Conservation (phyloP, 1,140 invertebrate species). For the Cotesia typhae region DNA sequence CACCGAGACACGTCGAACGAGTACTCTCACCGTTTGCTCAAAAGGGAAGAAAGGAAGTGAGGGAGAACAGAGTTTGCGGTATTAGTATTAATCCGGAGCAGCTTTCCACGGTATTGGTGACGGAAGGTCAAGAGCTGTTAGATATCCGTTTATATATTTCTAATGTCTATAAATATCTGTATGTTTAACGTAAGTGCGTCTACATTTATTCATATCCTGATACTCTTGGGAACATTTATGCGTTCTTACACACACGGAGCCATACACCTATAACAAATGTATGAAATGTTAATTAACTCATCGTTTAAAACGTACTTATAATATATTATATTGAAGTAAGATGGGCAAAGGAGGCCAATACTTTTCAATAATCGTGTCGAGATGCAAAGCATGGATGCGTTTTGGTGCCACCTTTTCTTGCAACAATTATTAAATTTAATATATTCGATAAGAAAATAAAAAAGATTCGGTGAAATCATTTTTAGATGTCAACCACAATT, state of each 20-base stretch:
- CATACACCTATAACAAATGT: too few relatives aligned
- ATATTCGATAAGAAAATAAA: not conserved
- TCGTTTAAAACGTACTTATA: not conserved
- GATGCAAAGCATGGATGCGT: not conserved
- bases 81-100: slow-evolving; percentile 17
- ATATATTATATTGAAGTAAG: not conserved
- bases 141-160: slow-evolving; percentile 5
- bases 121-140: slow-evolving; percentile 19
- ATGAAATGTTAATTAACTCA: too few relatives aligned
- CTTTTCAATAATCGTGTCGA: slow-evolving; percentile 6
- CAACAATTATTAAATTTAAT: not conserved
- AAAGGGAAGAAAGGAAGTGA: slow-evolving; percentile 24
- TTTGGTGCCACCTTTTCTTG: not conserved
- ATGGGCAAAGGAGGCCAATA: not conserved
- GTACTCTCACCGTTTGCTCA: slow-evolving; percentile 22
- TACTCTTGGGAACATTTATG: not conserved
- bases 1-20: not conserved
- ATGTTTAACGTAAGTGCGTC: too few relatives aligned
- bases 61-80: not conserved
- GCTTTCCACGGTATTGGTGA: slow-evolving; percentile 25
- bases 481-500: not conserved
- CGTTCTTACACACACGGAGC: not conserved
- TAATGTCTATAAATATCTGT: not conserved
- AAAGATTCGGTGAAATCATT: not conserved
- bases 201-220: not conserved